Conservation (phyloP, 2,113 vertebrate species). For the Sigmodon hispidus region DNA sequence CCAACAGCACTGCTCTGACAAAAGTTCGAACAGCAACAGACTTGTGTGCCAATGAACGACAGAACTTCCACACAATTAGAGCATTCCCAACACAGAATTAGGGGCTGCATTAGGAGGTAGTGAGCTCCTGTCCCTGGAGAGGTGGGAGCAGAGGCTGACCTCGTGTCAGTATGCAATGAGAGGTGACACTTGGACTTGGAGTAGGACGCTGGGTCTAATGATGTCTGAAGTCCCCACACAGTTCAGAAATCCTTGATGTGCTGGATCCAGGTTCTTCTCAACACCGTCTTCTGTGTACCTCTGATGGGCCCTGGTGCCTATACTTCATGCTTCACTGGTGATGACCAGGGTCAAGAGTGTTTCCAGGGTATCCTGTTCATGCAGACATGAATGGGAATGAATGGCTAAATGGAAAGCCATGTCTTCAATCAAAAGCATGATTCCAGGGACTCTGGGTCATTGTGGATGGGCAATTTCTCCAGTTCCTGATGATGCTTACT, state of each 20-base stretch:
- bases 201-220: not conserved
- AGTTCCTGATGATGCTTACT: constrained; percentile 86
- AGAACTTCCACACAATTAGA: not conserved
- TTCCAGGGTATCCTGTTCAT: constrained; percentile 29
- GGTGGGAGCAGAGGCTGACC: not conserved
- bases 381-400: constrained; percentile 59
- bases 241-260: not conserved
- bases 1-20: not conserved
- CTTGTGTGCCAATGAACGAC: not conserved
- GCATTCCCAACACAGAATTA: not conserved
- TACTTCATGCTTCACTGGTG: not conserved
- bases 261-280: not conserved
- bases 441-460: constrained; percentile 87
- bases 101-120: not conserved
- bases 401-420: not conserved
- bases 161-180: not conserved
- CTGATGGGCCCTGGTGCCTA: not conserved
- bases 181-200: not conserved
- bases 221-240: not conserved
- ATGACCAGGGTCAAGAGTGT: constrained; percentile 19
- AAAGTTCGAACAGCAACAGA: not conserved
- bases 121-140: not conserved
- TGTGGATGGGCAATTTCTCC: constrained; percentile 87
- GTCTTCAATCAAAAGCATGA: constrained; percentile 84
- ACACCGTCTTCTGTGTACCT: not conserved